Evolutionary conservation across 2,113 vertebrate genomes (phyloP).

Genomic region (Melanocharis versteri): DNA sequence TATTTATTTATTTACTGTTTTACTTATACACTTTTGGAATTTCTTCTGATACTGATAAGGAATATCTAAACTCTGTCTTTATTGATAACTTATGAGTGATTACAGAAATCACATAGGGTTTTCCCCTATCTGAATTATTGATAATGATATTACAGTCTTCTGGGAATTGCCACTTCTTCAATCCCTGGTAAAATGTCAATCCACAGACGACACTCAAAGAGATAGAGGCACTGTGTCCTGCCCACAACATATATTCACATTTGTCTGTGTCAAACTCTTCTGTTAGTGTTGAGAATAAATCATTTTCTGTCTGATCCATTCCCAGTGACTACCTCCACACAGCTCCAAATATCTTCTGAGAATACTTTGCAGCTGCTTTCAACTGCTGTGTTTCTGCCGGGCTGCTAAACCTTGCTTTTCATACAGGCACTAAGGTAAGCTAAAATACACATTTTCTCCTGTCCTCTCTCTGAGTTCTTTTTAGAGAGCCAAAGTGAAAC

Average conservation of each 20-base stretch:
- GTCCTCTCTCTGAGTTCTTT: neutral
- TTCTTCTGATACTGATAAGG: neutral
- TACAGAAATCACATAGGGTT: neutral
- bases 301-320: neutral
- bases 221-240: neutral
- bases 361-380: neutral
- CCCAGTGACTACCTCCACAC: neutral
- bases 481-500: neutral
- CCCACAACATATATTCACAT: rapidly evolving
- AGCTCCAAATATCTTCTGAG: neutral
- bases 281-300: neutral
- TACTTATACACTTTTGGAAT: neutral
- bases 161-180: neutral
- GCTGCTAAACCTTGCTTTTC: neutral
- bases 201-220: neutral
- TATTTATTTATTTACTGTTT: neutral
- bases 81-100: neutral
- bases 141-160: neutral
- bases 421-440: neutral
- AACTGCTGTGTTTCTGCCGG: neutral
- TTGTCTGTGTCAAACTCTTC: neutral
- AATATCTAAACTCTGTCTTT: neutral
- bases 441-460: neutral
- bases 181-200: neutral
- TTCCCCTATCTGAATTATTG: neutral